Evolutionary conservation across 2,113 vertebrate genomes (phyloP).

Genomic region (Microtus oregoni): DNA sequence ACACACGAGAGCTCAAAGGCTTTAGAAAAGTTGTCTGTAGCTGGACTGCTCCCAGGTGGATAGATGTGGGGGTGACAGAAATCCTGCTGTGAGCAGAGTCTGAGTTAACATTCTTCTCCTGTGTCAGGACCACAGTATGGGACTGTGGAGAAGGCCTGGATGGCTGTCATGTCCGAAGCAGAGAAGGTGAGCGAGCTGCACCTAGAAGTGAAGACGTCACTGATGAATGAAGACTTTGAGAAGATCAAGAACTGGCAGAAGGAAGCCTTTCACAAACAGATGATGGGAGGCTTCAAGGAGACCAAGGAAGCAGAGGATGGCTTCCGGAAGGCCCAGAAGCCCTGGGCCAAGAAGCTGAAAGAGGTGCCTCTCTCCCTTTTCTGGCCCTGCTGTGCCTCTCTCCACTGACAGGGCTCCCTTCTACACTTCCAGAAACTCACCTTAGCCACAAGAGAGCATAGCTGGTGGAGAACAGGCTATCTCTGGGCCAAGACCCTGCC

Average conservation of each 20-base stretch:
- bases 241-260: constrained; percentile 99
- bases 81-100: accelerated
- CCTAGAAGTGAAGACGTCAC: constrained; percentile 93
- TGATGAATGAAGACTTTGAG: constrained; percentile 99
- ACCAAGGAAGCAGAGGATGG: constrained; percentile 98
- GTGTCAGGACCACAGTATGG: constrained; percentile 96
- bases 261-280: constrained; percentile 98
- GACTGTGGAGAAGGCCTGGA: constrained; percentile 95
- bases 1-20: neutral
- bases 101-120: neutral
- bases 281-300: constrained; percentile 99
- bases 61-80: neutral
- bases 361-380: constrained; percentile 88
- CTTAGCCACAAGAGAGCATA: neutral
- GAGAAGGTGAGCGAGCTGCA: constrained; percentile 98
- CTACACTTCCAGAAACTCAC: too few relatives aligned
- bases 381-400: neutral
- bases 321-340: constrained; percentile 99
- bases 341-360: constrained; percentile 99
- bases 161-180: constrained; percentile 94
- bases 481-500: neutral
- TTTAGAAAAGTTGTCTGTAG: neutral
- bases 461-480: constrained; percentile 86
- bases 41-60: neutral
- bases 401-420: neutral